Evolutionary conservation across 2,888 invertebrate genomes (phyloP), one percentile per base, ranked within the genome.

Genomic region (Hoplodrina ambigua): DNA sequence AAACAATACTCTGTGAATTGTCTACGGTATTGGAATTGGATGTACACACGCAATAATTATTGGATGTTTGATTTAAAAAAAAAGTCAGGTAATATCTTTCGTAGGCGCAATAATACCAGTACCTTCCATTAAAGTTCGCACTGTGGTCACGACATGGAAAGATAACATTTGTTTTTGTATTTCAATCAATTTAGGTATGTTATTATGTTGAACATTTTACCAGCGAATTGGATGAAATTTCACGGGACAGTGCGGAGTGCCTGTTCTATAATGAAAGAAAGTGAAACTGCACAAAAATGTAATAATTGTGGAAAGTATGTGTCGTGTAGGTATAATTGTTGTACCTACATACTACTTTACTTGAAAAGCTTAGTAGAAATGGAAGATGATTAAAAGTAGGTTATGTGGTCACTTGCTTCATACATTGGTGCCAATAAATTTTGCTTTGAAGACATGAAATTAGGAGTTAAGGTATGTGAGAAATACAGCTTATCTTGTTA

Each of bases 301-400:
- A 30, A 49, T 17, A 7, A 58, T 50, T 19, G n/a, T 54, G 6
- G 4, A 54, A 50, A 19, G 33, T 46, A 46, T 20, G n/a, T 13
- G 13, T 41, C 4, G n/a, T 7, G 33, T 33, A n/a, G n/a, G n/a
- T n/a, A n/a, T n/a, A n/a, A n/a, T n/a, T 7, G 8, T 37, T 15
- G 19, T n/a, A n/a, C 0, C 13, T 46, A 69, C 25, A n/a, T n/a
- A n/a, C n/a, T n/a, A n/a, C n/a, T n/a, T n/a, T n/a, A n/a, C n/a
- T 46, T 64, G 6, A 62, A 46, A 63, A 13, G 30, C 30, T 19
- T n/a, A 62, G 8, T 63, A 49, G 17, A n/a, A 63, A n/a, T n/a
- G n/a, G n/a, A n/a, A 25, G 13, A n/a, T 54, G 1, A 50, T 15
- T 52, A 19, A 62, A 25, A 30, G 4, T 8, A 10, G 2, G 15